These are phyloP conservation scores for Malachius bipustulatus DNA, from an alignment of 2,888 invertebrate genomes.

Conservation along the genomic window DNA sequence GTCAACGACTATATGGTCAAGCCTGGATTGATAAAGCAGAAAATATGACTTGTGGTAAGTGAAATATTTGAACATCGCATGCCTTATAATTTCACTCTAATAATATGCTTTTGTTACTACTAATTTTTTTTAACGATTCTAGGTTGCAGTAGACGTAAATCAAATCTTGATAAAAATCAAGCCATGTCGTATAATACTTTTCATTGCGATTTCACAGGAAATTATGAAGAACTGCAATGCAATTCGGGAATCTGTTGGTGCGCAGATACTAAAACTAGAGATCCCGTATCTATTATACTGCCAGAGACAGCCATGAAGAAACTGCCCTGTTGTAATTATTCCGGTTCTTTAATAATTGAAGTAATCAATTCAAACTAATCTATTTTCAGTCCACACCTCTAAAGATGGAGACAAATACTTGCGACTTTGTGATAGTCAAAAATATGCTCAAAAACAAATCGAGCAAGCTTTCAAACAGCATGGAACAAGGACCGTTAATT, in stretches of 20 bases:
- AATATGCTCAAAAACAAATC: constrained; percentile 42
- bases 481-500: constrained; percentile 44
- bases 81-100: constrained; percentile 4
- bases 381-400: constrained; percentile 17
- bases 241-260: constrained; percentile 56
- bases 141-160: constrained; percentile 52
- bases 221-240: constrained; percentile 57
- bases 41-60: constrained; percentile 53
- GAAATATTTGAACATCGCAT: constrained; percentile 3
- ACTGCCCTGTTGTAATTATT: constrained; percentile 53
- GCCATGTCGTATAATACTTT: constrained; percentile 39
- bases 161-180: constrained; percentile 38
- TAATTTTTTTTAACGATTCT: constrained; percentile 13
- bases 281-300: constrained; percentile 43
- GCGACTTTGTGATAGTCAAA: constrained; percentile 53
- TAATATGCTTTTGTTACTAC: neutral
- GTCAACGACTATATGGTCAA: constrained; percentile 53
- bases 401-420: constrained; percentile 46
- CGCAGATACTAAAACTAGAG: constrained; percentile 48
- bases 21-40: constrained; percentile 44
- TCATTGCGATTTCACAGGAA: constrained; percentile 52
- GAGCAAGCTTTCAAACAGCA: constrained; percentile 44
- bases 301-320: constrained; percentile 44
- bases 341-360: neutral
- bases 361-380: constrained; percentile 1